These are phyloP conservation scores for Pseudoatta argentina DNA, from an alignment of 1,140 invertebrate species.

Conservation along the genomic window DNA sequence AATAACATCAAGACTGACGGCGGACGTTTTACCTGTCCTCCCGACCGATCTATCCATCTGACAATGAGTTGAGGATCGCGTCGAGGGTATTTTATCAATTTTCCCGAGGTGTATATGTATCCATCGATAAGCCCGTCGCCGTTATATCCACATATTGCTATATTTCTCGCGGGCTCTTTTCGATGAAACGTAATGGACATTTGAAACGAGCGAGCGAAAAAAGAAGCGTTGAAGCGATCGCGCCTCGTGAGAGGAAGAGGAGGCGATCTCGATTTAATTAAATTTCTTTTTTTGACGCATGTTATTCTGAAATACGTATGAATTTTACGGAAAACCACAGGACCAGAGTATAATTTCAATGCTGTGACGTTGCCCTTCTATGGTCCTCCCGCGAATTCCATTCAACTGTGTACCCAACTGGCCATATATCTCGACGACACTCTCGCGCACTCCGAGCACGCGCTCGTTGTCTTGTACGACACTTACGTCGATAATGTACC, in stretches of 20 bases:
- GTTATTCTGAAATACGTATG: not conserved
- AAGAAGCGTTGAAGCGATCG: not conserved
- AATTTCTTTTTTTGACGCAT: not conserved
- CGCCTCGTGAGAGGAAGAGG: too few relatives aligned
- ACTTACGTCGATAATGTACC: not conserved
- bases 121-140: slow-evolving; percentile 15
- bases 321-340: not conserved
- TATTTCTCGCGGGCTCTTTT: slow-evolving; percentile 6
- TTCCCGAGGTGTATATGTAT: slow-evolving; percentile 35
- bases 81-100: slow-evolving; percentile 41
- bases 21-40: not conserved
- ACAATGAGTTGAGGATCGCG: not conserved
- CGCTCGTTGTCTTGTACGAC: not conserved
- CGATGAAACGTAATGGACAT: slow-evolving; percentile 23
- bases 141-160: slow-evolving; percentile 8
- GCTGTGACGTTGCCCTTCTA: not conserved
- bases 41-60: not conserved
- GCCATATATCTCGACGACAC: not conserved
- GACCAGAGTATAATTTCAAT: not conserved
- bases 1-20: slow-evolving; percentile 12
- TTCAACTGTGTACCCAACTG: not conserved
- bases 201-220: not conserved
- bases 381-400: not conserved
- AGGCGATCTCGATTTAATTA: slow-evolving; percentile 28
- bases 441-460: not conserved